Conservation (phyloP, 2,888 invertebrate genomes). For the Ennomos erosarius region DNA sequence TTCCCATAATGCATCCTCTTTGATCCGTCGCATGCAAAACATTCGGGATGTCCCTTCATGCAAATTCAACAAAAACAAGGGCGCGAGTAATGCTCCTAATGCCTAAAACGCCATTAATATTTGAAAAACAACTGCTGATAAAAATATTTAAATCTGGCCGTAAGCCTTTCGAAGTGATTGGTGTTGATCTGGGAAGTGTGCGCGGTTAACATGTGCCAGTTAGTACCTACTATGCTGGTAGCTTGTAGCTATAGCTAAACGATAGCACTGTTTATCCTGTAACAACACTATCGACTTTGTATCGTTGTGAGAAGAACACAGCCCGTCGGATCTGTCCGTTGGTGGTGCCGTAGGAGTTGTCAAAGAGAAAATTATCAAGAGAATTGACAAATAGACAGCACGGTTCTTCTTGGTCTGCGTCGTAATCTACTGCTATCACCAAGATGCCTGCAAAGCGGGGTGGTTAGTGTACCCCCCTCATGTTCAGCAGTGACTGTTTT, state of each 20-base stretch:
- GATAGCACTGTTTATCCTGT: too few species aligned
- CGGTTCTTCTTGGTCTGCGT: too few species aligned
- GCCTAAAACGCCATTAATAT: conserved; percentile 80
- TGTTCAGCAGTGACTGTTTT: too few species aligned
- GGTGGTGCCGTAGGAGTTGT: too few species aligned
- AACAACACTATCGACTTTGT: too few species aligned
- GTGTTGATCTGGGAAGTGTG: conserved; percentile 32
- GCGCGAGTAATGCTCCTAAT: conserved; percentile 78
- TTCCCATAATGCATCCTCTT: conserved; percentile 69
- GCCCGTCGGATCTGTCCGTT: too few species aligned
- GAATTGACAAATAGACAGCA: too few species aligned
- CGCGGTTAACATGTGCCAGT: too few species aligned
- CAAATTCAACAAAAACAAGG: conserved; percentile 73
- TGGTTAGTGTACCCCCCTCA: background rate
- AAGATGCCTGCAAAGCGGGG: conserved; percentile 1
- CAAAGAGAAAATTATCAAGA: too few species aligned
- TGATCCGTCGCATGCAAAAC: conserved; percentile 73
- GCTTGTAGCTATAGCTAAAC: too few species aligned
- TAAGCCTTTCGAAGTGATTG: conserved; percentile 50
- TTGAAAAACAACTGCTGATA: conserved; percentile 80
- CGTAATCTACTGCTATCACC: background rate
- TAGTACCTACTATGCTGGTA: too few species aligned
- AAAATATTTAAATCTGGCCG: conserved; percentile 69
- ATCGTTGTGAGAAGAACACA: too few species aligned
- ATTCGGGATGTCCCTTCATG: conserved; percentile 29